Percentiles rank a stretch among this genome's conserved stretches.
These are phyloP conservation scores for Pachymerium ferrugineum DNA, from an alignment of 2,888 invertebrate genomes.

Conservation along the genomic window DNA sequence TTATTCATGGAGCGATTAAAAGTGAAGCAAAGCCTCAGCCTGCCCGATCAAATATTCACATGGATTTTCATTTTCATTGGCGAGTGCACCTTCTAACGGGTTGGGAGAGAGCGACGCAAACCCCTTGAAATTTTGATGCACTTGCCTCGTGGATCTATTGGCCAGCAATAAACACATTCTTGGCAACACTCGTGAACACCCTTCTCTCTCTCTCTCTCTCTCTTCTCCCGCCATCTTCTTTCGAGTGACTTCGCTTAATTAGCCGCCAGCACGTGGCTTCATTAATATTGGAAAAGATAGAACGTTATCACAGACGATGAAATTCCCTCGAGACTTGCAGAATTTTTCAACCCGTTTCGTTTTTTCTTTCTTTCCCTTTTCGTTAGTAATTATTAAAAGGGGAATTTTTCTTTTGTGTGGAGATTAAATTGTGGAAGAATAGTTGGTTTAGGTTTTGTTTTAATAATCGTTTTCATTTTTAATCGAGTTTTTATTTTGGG, in stretches of 20 bases:
- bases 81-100: not conserved
- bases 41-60: constrained; percentile 9
- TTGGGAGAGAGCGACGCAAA: not conserved
- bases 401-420: too few relatives aligned
- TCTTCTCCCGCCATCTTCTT: constrained; percentile 8
- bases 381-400: too few relatives aligned
- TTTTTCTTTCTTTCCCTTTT: not conserved
- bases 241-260: constrained; percentile 1
- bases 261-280: constrained; percentile 3
- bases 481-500: too few relatives aligned
- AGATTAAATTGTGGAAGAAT: too few relatives aligned
- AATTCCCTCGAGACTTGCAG: not conserved
- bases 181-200: too few relatives aligned
- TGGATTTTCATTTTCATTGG: constrained; percentile 13
- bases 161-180: constrained; percentile 13
- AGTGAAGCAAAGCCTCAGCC: constrained; percentile 13
- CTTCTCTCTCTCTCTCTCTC: not conserved
- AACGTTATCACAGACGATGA: not conserved
- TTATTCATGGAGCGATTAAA: constrained; percentile 4
- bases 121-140: constrained; percentile 1
- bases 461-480: too few relatives aligned
- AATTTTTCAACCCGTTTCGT: not conserved
- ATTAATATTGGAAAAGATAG: constrained; percentile 5
- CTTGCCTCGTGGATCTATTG: constrained; percentile 7
- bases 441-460: too few relatives aligned